These are phyloP conservation scores for Rhinatrema bivittatum DNA, from an alignment of 2,797 vertebrate genomes.

Conservation along the genomic window DNA sequence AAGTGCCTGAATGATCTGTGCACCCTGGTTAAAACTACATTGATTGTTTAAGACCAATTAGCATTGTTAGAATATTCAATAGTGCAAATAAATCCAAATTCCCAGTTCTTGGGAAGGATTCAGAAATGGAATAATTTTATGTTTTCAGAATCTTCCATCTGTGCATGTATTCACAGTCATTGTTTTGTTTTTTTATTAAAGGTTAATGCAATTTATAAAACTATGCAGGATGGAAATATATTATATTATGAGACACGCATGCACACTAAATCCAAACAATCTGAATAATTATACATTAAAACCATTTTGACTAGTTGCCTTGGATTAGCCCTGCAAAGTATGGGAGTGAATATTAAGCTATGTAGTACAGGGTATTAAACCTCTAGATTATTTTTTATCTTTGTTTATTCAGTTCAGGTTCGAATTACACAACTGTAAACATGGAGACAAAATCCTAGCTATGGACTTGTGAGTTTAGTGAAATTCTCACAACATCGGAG, in stretches of 20 bases:
- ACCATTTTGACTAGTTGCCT: constrained; percentile 13
- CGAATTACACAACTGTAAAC: constrained; percentile 7
- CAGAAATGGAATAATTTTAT: constrained; percentile 15
- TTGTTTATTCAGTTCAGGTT: background rate
- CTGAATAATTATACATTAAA: constrained; percentile 6
- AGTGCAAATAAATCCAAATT: constrained; percentile 2
- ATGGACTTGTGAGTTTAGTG: background rate
- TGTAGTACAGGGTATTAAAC: constrained; percentile 37
- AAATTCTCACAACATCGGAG: constrained; percentile 6
- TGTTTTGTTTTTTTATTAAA: constrained; percentile 17
- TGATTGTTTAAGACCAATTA: constrained; percentile 9
- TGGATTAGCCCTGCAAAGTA: no score
- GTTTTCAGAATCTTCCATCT: no score
- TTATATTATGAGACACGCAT: constrained; percentile 17
- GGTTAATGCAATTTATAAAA: constrained; percentile 10
- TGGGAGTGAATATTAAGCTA: constrained; percentile 22
- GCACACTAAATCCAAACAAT: constrained; percentile 25
- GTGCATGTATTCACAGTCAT: no score
- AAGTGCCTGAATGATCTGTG: background rate
- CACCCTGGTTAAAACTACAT: constrained; percentile 1
- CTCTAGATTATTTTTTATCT: constrained; percentile 13
- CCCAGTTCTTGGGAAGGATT: constrained; percentile 4
- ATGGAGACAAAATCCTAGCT: constrained; percentile 8
- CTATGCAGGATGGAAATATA: constrained; percentile 10
- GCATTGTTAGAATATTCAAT: background rate